Base-by-base conservation (phyloP, 2,113 vertebrate genomes). In the Solea solea region DNA sequence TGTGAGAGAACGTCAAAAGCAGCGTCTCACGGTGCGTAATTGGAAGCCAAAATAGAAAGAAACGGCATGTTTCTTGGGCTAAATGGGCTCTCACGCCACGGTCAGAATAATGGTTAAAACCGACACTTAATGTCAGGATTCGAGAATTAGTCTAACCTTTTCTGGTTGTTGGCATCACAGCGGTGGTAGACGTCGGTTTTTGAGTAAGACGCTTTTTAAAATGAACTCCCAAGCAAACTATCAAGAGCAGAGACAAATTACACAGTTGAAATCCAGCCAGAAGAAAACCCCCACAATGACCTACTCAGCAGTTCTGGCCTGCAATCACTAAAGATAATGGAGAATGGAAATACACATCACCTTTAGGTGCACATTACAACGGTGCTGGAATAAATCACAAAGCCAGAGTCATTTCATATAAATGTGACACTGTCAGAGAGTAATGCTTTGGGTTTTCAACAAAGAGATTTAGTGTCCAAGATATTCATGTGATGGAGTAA, bases 31-130 rank as follows among this genome's bases (percentile, higher is more conserved):
- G 1, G 16, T 49, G 64, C 76, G 67, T 82, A 79, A 83, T 67
- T 81, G 65, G 50, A 50, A 69, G 42, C 46, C 42, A 53, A 84
- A 74, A 78, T 42, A 60, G 51, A 28, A 50, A 63, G 63, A 77
- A 64, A 34, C 16, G 42, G 72, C 64, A 60, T 72, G 76, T 74
- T 72, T 74, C 65, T 56, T 7, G 3, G 56, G 21, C 56, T 82
- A 50, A 73, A 64, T 51, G 60, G 49, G 52, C 7, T 46, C 63
- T 57, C 11, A 55, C 58, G 3, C 55, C 81, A 61, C 70, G 53
- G 69, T 21, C 53, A 60, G 72, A 76, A 16, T 52, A 88, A 87
- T 89, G 83, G 80, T 88, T 82, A 88, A 73, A 82, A 69, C 69
- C 70, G 70, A 77, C 81, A 69, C 76, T 84, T 83, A 60, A 81